These are phyloP conservation scores for Blastomussa wellsi DNA, from an alignment of 92 coral and sea anemone species.

Conservation along the genomic window DNA sequence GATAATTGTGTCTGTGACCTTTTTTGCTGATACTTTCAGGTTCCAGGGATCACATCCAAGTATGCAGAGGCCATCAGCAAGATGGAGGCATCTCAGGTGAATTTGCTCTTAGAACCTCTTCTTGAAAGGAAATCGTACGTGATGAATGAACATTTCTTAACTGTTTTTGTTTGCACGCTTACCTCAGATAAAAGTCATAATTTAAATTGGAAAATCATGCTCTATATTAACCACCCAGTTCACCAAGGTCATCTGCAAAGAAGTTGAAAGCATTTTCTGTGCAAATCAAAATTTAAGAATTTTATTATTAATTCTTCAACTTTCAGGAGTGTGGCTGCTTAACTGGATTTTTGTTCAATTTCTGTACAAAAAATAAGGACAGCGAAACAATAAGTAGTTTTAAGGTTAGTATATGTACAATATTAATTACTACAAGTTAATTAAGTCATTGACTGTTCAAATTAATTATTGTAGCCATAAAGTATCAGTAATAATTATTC, in stretches of 20 bases:
- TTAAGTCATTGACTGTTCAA: background rate
- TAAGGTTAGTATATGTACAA: constrained; percentile 60
- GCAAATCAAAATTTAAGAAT: background rate
- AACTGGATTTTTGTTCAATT: constrained; percentile 76
- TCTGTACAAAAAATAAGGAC: constrained; percentile 80
- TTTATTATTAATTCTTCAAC: background rate
- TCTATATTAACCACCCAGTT: too few species aligned
- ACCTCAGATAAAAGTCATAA: too few species aligned
- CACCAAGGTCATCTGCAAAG: background rate
- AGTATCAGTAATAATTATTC: background rate
- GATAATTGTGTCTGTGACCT: too few species aligned
- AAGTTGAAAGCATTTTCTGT: background rate
- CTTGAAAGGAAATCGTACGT: background rate
- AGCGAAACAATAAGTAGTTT: constrained; percentile 53
- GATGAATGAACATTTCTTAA: background rate
- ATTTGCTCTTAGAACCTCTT: background rate
- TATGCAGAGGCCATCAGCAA: constrained; percentile 82
- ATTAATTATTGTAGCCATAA: background rate
- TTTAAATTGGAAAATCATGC: too few species aligned
- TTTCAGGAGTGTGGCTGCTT: constrained; percentile 71
- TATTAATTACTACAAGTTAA: background rate
- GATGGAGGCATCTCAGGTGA: constrained; percentile 67
- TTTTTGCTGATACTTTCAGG: constrained; percentile 36
- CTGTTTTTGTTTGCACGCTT: too few species aligned
- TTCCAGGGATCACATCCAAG: constrained; percentile 72